Base-by-base conservation (phyloP, 2,888 invertebrate genomes). In the Monopis laevigella region DNA sequence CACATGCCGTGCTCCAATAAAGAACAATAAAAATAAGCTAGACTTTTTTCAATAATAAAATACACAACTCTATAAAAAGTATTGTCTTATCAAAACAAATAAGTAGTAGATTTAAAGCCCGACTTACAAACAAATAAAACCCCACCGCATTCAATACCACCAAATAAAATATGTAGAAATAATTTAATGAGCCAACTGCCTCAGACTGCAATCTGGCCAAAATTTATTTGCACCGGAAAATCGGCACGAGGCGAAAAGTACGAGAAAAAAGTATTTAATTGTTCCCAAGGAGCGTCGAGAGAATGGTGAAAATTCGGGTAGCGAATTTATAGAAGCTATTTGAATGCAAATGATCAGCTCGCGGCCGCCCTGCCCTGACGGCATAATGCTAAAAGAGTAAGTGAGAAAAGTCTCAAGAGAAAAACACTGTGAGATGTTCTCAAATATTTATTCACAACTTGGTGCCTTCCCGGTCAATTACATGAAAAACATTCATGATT, bases 281-380 rank as follows among this genome's bases (percentile, higher is more conserved):
- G 77, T 72, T 73, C 72, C 74, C 75, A 71, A 71, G 74, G 66
- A 73, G 61, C 65, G 59, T 52, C 58, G 63, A n/a, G n/a, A 62
- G 72, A 67, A 70, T 71, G 72, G 75, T 68, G 73, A 74, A 73
- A 74, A 77, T 75, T 77, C 68, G 75, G 70, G 71, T 68, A 67
- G 70, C 68, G 73, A 78, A 77, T 78, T 78, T 78, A 77, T 75
- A 72, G 71, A 64, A 74, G 74, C 75, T 73, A 75, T 78, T 77
- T 77, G 71, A 71, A 78, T 77, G 77, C 77, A 78, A 78, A 78
- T 78, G 74, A 75, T 72, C 74, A 75, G 71, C 72, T 68, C 61
- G 54, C 56, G 56, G 66, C 61, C 57, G 65, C 65, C 68, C 58
- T 55, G 21, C 63, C 59, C 56, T 59, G 65, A 62, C 64, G 65